phyloP scores from a whole-genome alignment of 2,888 invertebrate species.

The Andrena minutula region DNA sequence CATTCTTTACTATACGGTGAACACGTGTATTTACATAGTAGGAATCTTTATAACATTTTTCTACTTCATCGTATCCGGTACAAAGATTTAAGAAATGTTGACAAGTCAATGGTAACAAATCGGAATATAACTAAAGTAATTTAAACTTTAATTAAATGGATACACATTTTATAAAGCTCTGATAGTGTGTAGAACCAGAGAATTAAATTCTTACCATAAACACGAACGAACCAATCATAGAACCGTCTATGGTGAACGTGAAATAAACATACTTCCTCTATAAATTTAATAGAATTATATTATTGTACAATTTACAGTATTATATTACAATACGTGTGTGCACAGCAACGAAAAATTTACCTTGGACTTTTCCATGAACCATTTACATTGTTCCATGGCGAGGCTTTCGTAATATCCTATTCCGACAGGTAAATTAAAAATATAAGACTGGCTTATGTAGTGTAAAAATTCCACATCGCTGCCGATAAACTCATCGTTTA shows the following conservation, averaged over 20 bases:
- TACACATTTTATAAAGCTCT: not conserved
- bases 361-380: conserved; percentile 84
- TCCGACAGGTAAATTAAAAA: conserved; percentile 82
- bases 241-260: conserved; percentile 85
- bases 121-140: conserved; percentile 86
- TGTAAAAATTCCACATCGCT: conserved; percentile 86
- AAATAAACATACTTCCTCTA: conserved; percentile 87
- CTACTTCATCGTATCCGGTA: conserved; percentile 79
- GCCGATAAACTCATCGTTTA: conserved; percentile 86
- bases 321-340: not conserved
- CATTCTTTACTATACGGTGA: conserved; percentile 87
- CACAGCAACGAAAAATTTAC: conserved; percentile 77
- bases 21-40: conserved; percentile 76
- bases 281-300: conserved; percentile 76
- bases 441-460: conserved; percentile 85
- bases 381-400: conserved; percentile 84
- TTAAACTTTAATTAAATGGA: conserved; percentile 29
- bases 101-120: conserved; percentile 87
- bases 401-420: conserved; percentile 85
- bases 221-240: conserved; percentile 86
- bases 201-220: conserved; percentile 86
- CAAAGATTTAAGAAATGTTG: conserved; percentile 87
- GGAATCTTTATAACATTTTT: conserved; percentile 64
- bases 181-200: conserved; percentile 12
- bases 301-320: not conserved